These are phyloP conservation scores for Phoronis australis DNA, from an alignment of 2,888 invertebrate species.

Conservation along the genomic window DNA sequence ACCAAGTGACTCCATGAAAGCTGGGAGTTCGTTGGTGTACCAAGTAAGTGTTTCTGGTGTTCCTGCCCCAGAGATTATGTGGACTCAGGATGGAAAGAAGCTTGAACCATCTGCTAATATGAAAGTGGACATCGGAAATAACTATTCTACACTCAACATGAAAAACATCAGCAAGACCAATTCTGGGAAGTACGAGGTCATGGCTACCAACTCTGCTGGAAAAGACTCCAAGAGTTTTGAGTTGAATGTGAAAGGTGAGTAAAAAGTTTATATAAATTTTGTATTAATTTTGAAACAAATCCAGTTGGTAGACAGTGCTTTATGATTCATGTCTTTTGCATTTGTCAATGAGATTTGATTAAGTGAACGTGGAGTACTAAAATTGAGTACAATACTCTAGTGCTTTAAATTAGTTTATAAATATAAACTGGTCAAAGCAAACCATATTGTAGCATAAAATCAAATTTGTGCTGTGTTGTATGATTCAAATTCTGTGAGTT, in stretches of 20 bases:
- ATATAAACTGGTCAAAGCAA: too few relatives aligned
- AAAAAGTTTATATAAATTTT: too few relatives aligned
- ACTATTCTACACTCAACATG: constrained; percentile 34
- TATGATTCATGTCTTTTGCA: too few relatives aligned
- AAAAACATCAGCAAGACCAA: constrained; percentile 39
- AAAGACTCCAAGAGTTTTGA: constrained; percentile 51
- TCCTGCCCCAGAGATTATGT: constrained; percentile 41
- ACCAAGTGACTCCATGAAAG: constrained; percentile 51
- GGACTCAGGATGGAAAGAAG: constrained; percentile 53
- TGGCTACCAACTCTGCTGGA: constrained; percentile 78
- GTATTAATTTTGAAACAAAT: too few relatives aligned
- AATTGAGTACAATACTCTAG: too few relatives aligned
- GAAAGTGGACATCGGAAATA: constrained; percentile 37
- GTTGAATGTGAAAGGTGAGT: constrained; percentile 34
- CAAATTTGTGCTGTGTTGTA: too few relatives aligned
- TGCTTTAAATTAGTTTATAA: too few relatives aligned
- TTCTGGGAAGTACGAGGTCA: constrained; percentile 67
- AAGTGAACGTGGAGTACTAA: too few relatives aligned
- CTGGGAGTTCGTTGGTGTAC: constrained; percentile 36
- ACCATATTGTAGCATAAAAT: too few relatives aligned
- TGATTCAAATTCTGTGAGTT: too few relatives aligned
- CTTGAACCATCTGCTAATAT: constrained; percentile 56
- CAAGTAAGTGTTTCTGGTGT: constrained; percentile 43
- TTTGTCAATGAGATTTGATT: too few relatives aligned
- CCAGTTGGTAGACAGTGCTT: too few relatives aligned